Evolutionary conservation across 2,113 vertebrate genomes (phyloP).

Genomic region (Coptodon bakossiorum): DNA sequence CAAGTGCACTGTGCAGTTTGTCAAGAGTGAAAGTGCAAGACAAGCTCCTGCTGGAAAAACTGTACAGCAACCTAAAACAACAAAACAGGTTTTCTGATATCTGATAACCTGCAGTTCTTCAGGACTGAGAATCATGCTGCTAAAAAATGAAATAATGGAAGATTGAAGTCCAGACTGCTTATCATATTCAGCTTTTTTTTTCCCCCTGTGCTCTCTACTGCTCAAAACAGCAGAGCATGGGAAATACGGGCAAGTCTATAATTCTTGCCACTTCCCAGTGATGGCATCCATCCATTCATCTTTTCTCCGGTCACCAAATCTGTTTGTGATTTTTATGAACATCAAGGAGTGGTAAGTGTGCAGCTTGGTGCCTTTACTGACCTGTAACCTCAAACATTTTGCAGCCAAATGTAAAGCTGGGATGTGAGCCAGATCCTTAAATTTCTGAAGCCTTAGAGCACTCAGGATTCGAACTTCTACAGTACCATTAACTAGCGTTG

Average conservation of each 20-base stretch:
- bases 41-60: neutral
- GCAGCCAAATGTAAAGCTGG: neutral
- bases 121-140: neutral
- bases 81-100: neutral
- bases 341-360: neutral
- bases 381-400: neutral
- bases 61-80: neutral
- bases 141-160: neutral
- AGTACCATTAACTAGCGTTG: neutral
- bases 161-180: neutral
- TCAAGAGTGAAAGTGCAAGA: neutral
- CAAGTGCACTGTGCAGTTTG: neutral
- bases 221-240: neutral
- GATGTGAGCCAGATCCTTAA: neutral
- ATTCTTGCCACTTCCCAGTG: neutral
- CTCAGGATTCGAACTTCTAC: neutral
- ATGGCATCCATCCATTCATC: neutral
- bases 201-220: neutral
- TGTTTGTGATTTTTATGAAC: neutral
- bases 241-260: neutral
- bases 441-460: neutral
- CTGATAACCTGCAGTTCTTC: neutral
- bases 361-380: neutral
- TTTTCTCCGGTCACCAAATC: neutral
- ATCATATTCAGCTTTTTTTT: conserved; percentile 5